Base-by-base conservation (phyloP, 1,140 invertebrate genomes). In the Metopolophium dirhodum region DNA sequence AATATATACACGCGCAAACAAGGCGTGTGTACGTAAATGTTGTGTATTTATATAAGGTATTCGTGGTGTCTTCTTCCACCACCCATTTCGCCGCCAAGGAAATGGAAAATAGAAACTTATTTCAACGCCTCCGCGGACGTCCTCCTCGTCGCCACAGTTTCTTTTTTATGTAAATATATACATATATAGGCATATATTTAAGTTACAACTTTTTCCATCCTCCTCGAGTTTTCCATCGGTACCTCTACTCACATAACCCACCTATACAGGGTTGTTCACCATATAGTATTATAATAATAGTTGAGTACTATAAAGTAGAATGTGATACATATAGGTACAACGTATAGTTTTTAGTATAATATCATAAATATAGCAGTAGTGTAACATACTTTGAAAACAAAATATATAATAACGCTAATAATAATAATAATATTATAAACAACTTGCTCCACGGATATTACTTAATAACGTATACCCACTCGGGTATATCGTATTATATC, bases 1-100 rank as follows among this genome's bases (percentile, higher is more conserved):
- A 87, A 86, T 41, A 86, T 41, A 86, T 86, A 86, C 83, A 41
- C 41, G 83, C 23, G 41, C 9, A 45, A 45, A 86, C 83, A 41
- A 26, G 37, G 23, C 41, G 41, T 83, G 37, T 83, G n/a, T 77
- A 83, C 35, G 82, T 83, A 83, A 37, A 83, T 83, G 37, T 8
- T 41, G 30, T 77, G 61, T 77, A 77, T 77, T 77, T 77, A 77
- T 77, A 77, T n/a, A 77, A 77, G 35, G 22, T 83, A 83, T 83
- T 41, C 37, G 82, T 83, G 82, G 35, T 83, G 37, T 83, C 35
- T 37, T 41, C 37, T 37, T 83, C 35, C 82, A 83, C 22, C 49
- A 49, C 20, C 82, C 18, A 8, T 83, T 83, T 37, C 35, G 20
- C 20, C 2, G 20, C 20, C n/a, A 23, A 41, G n/a, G 20, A 83